These are phyloP conservation scores for Microplitis manilae DNA, from an alignment of 2,888 invertebrate genomes.

Conservation along the genomic window DNA sequence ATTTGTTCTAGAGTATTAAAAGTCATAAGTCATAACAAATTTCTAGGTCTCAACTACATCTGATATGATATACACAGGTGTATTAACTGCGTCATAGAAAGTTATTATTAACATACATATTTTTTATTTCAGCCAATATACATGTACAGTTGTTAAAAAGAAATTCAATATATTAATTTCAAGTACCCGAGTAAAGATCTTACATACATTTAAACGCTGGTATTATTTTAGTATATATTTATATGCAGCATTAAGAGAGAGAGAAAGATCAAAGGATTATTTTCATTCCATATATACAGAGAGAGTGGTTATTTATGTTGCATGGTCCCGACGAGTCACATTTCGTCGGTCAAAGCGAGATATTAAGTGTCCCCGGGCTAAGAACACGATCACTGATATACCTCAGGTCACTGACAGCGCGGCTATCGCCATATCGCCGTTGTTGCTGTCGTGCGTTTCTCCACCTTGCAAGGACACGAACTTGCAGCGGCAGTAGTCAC, in stretches of 20 bases:
- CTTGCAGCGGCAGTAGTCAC: background rate
- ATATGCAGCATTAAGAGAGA: conserved; percentile 15
- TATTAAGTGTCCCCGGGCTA: conserved; percentile 31
- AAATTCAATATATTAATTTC: no score
- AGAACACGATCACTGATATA: conserved; percentile 35
- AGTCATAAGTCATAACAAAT: background rate
- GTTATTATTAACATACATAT: background rate
- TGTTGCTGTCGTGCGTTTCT: conserved; percentile 43
- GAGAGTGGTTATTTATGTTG: conserved; percentile 42
- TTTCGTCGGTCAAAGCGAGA: conserved; percentile 30
- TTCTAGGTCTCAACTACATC: background rate
- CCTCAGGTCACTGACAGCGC: conserved; percentile 48
- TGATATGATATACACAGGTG: background rate
- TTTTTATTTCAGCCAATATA: background rate
- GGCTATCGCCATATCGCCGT: conserved; percentile 22
- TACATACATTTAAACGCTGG: no score
- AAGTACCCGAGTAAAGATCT: no score
- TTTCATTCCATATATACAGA: conserved; percentile 41
- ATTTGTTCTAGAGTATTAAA: background rate
- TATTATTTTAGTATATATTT: no score
- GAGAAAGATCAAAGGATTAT: conserved; percentile 31
- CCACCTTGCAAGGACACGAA: conserved; percentile 65
- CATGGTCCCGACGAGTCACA: conserved; percentile 13
- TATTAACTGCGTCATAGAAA: background rate
- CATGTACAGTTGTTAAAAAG: no score